Conservation (phyloP, 2,888 invertebrate species). For the Ochropleura leucogaster region DNA sequence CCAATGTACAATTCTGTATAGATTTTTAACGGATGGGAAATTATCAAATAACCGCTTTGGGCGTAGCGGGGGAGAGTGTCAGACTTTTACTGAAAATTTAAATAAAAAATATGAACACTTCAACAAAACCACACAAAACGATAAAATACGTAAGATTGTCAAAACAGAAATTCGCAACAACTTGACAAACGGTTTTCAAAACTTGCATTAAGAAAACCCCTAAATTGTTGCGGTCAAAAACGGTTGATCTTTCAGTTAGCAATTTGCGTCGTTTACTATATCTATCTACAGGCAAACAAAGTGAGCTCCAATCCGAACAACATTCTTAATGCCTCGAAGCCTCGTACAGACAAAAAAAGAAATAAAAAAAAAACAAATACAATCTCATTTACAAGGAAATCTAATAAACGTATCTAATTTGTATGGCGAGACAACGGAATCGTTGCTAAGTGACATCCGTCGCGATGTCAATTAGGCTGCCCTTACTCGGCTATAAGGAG, state of each 20-base stretch:
- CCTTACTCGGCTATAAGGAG: conserved; percentile 65
- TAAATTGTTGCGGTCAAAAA: not conserved
- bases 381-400: conserved; percentile 67
- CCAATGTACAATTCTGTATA: not conserved
- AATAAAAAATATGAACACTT: no score
- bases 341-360: conserved; percentile 7
- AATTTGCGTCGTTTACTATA: not conserved
- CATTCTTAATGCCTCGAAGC: not conserved
- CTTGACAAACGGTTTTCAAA: not conserved
- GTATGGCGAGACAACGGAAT: conserved; percentile 62
- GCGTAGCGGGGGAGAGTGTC: no score
- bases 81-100: no score
- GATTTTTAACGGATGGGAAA: no score
- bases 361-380: conserved; percentile 54
- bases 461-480: conserved; percentile 78
- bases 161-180: not conserved
- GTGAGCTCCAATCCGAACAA: not conserved
- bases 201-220: not conserved
- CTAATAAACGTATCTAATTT: conserved; percentile 70
- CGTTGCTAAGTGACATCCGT: conserved; percentile 79
- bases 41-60: no score
- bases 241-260: not conserved
- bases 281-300: not conserved
- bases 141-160: not conserved
- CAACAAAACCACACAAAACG: no score